phyloP scores from a whole-genome alignment of 2,797 vertebrate genomes.

The Cynopterus sphinx region DNA sequence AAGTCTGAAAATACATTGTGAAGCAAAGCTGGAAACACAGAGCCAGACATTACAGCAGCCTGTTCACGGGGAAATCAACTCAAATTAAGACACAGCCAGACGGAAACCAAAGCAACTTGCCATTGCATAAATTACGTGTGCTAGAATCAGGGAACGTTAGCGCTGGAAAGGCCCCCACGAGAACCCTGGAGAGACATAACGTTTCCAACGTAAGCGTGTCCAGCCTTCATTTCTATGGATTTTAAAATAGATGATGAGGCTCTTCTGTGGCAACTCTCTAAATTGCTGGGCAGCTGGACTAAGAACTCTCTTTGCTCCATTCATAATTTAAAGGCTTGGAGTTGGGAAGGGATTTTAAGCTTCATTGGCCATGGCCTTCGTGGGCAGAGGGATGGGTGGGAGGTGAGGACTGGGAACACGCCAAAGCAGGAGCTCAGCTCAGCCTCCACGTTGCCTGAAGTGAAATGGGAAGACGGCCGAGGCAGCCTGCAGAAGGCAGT shows the following conservation, averaged over 20 bases:
- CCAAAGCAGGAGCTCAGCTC: background rate
- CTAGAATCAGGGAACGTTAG: background rate
- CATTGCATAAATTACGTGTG: conserved; percentile 57
- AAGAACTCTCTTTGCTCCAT: conserved; percentile 42
- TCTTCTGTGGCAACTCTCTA: conserved; percentile 9
- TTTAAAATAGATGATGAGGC: conserved; percentile 42
- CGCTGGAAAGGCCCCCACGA: rapidly evolving
- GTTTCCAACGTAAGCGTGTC: background rate
- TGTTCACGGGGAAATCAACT: conserved; percentile 64
- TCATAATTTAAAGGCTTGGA: conserved; percentile 59
- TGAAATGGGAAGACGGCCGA: background rate
- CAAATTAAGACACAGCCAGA: conserved; percentile 70
- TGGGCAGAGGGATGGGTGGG: background rate
- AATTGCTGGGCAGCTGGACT: conserved; percentile 59
- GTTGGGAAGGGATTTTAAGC: background rate
- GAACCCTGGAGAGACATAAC: background rate
- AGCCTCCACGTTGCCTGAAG: background rate
- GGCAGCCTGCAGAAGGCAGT: background rate
- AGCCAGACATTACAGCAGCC: conserved; percentile 63
- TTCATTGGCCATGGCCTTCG: background rate
- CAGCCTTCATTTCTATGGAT: conserved; percentile 28
- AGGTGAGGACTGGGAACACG: background rate
- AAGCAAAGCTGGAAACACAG: conserved; percentile 25
- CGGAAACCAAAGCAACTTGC: conserved; percentile 58
- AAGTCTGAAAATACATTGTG: conserved; percentile 60